These are phyloP conservation scores for Rousettus leschenaultii DNA, from an alignment of 2,113 vertebrate genomes.

Conservation along the genomic window DNA sequence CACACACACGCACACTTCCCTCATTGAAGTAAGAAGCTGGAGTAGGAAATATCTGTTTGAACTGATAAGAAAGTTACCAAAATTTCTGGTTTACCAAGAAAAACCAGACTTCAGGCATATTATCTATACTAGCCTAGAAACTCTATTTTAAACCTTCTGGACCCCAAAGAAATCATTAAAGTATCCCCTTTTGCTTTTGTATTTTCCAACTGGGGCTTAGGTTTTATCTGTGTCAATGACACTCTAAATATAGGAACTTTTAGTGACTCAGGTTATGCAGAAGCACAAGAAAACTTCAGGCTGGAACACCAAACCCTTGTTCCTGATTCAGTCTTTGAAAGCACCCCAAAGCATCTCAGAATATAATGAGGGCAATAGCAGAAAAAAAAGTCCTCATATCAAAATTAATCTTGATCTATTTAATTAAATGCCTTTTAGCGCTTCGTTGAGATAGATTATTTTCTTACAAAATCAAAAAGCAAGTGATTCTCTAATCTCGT, in stretches of 20 bases:
- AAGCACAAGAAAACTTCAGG: constrained; percentile 10
- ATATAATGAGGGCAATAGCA: background rate
- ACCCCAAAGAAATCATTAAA: constrained; percentile 27
- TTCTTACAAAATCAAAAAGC: constrained; percentile 43
- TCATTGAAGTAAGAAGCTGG: background rate
- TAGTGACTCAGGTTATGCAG: background rate
- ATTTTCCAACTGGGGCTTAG: background rate
- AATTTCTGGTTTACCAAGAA: background rate
- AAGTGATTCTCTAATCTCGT: background rate
- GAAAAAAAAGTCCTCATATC: constrained; percentile 18
- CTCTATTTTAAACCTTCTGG: constrained; percentile 33
- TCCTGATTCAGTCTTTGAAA: constrained; percentile 13
- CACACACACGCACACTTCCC: background rate
- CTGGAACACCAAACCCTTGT: background rate
- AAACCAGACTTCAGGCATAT: background rate
- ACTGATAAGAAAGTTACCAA: background rate
- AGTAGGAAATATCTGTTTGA: background rate
- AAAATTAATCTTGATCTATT: constrained; percentile 55
- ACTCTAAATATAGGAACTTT: constrained; percentile 14
- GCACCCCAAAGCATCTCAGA: background rate
- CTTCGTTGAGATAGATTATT: constrained; percentile 47
- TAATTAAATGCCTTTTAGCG: constrained; percentile 68
- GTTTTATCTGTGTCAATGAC: constrained; percentile 50
- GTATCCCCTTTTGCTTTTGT: background rate
- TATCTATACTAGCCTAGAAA: constrained; percentile 10